phyloP scores from a whole-genome alignment of 2,113 vertebrate species.

The Pseudorhombus dupliciocellatus region DNA sequence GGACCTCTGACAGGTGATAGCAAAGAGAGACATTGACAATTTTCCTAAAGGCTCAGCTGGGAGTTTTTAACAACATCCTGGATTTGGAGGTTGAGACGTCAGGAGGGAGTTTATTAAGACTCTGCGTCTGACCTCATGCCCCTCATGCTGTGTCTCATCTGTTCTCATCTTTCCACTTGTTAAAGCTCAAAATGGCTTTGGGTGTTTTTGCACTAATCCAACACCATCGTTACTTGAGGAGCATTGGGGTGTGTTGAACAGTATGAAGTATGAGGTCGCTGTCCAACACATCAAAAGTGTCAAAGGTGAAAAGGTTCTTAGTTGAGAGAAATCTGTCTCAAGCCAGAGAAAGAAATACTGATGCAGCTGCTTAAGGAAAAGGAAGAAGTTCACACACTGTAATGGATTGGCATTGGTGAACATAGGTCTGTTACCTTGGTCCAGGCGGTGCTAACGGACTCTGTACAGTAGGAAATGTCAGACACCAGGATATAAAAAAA shows the following conservation, averaged over 20 bases:
- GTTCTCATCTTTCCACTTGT: conserved; percentile 39
- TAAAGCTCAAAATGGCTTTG: conserved; percentile 56
- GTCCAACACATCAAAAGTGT: conserved; percentile 2
- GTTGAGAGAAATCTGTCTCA: neutral
- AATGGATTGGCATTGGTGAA: no score
- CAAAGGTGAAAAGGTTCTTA: neutral
- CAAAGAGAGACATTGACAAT: conserved; percentile 13
- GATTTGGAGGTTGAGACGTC: conserved; percentile 36
- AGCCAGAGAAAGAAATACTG: no score
- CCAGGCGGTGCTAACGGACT: no score
- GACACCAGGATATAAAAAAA: no score
- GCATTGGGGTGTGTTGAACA: conserved; percentile 10
- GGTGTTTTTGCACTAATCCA: conserved; percentile 35
- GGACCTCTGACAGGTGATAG: conserved; percentile 16
- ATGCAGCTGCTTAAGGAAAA: no score
- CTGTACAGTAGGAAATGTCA: no score
- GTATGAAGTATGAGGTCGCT: neutral
- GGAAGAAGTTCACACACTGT: no score
- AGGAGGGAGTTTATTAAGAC: conserved; percentile 50
- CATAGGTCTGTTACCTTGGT: no score
- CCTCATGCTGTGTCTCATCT: conserved; percentile 50
- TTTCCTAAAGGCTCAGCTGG: conserved; percentile 42
- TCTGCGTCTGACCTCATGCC: conserved; percentile 34
- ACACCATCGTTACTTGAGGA: conserved; percentile 17
- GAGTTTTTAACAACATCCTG: conserved; percentile 51